phyloP scores from a whole-genome alignment of 2,797 vertebrate genomes.

The Sandelia bainsii region DNA sequence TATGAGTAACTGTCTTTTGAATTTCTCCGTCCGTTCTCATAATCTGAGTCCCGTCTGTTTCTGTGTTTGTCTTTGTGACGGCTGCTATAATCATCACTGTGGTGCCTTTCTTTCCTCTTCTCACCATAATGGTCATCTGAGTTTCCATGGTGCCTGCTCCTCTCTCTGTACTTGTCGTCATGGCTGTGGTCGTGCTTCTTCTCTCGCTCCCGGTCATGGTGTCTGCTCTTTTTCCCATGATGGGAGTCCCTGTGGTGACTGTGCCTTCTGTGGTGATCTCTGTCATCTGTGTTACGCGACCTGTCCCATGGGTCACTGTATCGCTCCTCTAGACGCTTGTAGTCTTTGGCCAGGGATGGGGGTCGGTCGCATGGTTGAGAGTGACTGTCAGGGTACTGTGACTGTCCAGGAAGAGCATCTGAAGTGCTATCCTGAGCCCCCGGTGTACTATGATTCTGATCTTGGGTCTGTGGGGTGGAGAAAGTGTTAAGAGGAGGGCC shows the following conservation, averaged over 20 bases:
- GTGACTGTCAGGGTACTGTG: slow-evolving; percentile 76
- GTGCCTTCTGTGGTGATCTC: slow-evolving; percentile 86
- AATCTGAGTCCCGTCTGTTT: slow-evolving; percentile 87
- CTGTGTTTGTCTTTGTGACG: slow-evolving; percentile 87
- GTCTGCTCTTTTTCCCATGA: slow-evolving; percentile 89
- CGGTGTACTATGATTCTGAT: slow-evolving; percentile 82
- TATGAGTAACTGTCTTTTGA: slow-evolving; percentile 83
- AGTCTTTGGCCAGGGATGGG: slow-evolving; percentile 84
- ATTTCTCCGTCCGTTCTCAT: slow-evolving; percentile 83
- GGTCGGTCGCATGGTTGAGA: slow-evolving; percentile 77
- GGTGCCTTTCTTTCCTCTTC: slow-evolving; percentile 86
- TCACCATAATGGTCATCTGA: slow-evolving; percentile 86
- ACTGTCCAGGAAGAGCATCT: slow-evolving; percentile 72
- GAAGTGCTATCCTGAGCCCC: slow-evolving; percentile 77
- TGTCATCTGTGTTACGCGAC: slow-evolving; percentile 84
- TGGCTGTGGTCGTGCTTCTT: slow-evolving; percentile 74
- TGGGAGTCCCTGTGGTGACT: slow-evolving; percentile 89
- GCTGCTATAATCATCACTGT: slow-evolving; percentile 87
- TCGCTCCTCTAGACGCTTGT: slow-evolving; percentile 87
- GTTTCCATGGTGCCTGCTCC: slow-evolving; percentile 83
- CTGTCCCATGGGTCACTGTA: slow-evolving; percentile 92
- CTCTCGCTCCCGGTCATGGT: slow-evolving; percentile 88
- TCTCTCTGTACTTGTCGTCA: slow-evolving; percentile 82
- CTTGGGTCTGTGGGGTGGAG: slow-evolving; percentile 57
- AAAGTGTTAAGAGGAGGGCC: slow-evolving; percentile 63